phyloP scores from a whole-genome alignment of 2,113 vertebrate species.

The Hippocampus mohnikei region DNA sequence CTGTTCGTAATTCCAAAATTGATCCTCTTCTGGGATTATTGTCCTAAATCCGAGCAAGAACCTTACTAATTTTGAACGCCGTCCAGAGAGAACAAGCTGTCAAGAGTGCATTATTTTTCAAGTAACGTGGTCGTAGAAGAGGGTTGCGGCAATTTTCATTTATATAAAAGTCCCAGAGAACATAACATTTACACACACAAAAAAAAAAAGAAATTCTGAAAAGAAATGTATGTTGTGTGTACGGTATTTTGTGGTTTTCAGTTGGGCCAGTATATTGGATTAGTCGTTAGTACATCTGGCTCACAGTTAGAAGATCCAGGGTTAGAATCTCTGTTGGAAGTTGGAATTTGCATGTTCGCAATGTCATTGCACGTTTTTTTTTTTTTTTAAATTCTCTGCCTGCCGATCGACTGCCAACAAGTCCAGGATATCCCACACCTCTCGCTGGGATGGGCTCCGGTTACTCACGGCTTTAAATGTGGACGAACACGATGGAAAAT shows the following conservation, averaged over 20 bases:
- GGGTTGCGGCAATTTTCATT: not conserved
- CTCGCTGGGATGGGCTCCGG: not conserved
- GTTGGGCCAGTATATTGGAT: not conserved
- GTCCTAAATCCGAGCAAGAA: constrained; percentile 2
- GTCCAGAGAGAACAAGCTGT: not conserved
- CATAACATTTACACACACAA: not conserved
- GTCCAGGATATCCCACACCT: not conserved
- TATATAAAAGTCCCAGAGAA: not conserved
- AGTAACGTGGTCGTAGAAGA: too few species aligned
- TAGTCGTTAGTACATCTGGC: not conserved
- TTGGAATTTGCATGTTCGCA: too few species aligned
- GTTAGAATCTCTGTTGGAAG: not conserved
- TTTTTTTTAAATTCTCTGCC: not conserved
- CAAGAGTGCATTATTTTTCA: too few species aligned
- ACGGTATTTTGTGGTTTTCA: not conserved
- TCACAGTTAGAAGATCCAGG: not conserved
- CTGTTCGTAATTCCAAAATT: constrained; percentile 4
- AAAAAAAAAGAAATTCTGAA: not conserved
- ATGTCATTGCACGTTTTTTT: too few species aligned
- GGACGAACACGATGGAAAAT: not conserved
- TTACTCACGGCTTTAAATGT: not conserved
- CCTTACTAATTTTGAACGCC: constrained; percentile 7
- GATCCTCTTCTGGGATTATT: constrained; percentile 6
- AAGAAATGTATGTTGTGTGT: too few species aligned
- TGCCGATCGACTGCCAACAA: not conserved